Percentiles rank a stretch among this genome's conserved stretches.
These are phyloP conservation scores for Ramphastos sulfuratus DNA, from an alignment of 2,113 vertebrate species.

Conservation along the genomic window DNA sequence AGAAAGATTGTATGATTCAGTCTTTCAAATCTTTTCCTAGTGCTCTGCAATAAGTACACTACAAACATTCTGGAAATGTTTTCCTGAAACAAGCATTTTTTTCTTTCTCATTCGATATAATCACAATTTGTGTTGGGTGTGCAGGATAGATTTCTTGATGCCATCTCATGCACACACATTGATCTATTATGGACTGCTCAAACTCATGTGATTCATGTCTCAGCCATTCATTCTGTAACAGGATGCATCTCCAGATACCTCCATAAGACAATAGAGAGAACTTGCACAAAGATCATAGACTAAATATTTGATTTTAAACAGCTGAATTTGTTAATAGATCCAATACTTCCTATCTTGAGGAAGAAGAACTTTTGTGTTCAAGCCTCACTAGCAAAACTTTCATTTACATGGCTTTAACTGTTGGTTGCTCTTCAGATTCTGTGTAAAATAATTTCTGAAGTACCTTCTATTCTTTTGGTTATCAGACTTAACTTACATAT, in stretches of 20 bases:
- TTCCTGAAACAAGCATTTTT: not conserved
- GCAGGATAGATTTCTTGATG: not conserved
- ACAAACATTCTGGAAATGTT: not conserved
- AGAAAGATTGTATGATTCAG: no score
- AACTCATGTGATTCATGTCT: not conserved
- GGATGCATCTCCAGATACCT: not conserved
- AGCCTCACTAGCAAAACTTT: not conserved
- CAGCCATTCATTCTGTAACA: not conserved
- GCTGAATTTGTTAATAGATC: not conserved
- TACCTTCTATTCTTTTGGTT: not conserved
- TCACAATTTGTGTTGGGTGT: fast-evolving
- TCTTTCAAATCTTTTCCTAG: not conserved
- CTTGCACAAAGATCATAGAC: not conserved
- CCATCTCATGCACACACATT: not conserved
- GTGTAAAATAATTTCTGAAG: not conserved
- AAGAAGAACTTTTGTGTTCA: not conserved
- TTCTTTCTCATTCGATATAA: not conserved
- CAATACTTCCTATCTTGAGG: not conserved
- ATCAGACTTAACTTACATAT: not conserved
- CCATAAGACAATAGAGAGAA: not conserved
- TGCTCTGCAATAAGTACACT: not conserved
- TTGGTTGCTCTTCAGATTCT: not conserved
- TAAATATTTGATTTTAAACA: not conserved
- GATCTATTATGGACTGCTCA: not conserved
- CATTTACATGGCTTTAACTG: not conserved